Evolutionary conservation across 1,140 invertebrate species (phyloP), one percentile per base, ranked within the genome.

Genomic region (Pinna nobilis): DNA sequence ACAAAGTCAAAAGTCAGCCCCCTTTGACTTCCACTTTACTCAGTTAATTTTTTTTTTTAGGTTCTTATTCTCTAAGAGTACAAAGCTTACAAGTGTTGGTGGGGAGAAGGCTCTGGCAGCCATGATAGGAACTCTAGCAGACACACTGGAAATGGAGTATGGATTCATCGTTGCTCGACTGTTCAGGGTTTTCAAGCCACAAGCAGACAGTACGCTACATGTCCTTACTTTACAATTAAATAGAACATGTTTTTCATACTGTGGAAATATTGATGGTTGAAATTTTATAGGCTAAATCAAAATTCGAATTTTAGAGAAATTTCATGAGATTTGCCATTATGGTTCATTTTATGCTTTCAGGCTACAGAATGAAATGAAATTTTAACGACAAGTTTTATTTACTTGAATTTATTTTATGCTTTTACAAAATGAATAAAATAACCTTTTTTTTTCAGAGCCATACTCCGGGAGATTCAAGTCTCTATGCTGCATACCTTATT

Each of bases 41-140:
- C n/a, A n/a, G n/a, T n/a, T n/a, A n/a, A n/a, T n/a, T n/a, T n/a
- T 64, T 15, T 51, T 25, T 77, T 90, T 85, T 66, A 95, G 96
- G 79, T 98, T 97, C 90, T 94, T 98, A 84, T 99, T 99, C 87
- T 97, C 97, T 13, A 97, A 98, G 86, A 94, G 97, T 86, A 95
- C 95, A 33, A 94, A 95, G 91, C 79, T 97, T 92, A 83, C 95
- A 2, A 90, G 96, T 35, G 94, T 96, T 32, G 96, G 95, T 15
- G 97, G 97, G 5, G 97, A 98, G 87, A 97, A 96, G 78, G 95
- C 96, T 2, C 93, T 99, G 39, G 95, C 97, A 13, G 94, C 97
- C 80, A 99, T 99, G 94, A 92, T 99, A 32, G 95, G 93, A 1
- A 96, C 96, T 15, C 90, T 99, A 13, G 97, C 96, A 78, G 95